Percentiles rank a stretch among this genome's conserved stretches.
Conservation (phyloP, 2,797 vertebrate genomes). For the Lagothrix lagotricha region DNA sequence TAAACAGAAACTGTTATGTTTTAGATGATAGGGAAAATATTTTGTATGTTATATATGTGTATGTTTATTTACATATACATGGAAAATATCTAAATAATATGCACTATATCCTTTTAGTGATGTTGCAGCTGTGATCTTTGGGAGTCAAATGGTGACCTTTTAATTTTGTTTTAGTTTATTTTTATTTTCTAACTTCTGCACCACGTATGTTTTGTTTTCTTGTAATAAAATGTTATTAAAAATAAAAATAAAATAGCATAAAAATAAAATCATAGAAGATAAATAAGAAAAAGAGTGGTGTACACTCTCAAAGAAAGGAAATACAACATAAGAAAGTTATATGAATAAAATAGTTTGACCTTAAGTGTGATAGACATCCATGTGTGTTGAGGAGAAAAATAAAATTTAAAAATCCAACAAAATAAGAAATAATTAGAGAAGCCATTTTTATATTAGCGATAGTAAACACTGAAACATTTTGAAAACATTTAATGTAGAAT, state of each 20-base stretch:
- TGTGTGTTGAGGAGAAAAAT: neutral
- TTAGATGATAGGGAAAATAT: neutral
- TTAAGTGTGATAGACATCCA: neutral
- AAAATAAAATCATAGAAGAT: neutral
- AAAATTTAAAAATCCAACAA: neutral
- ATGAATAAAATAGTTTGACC: neutral
- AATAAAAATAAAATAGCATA: slow-evolving; percentile 16
- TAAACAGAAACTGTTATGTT: neutral
- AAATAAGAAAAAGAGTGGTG: neutral
- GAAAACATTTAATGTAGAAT: neutral
- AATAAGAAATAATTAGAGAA: neutral
- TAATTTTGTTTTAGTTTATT: slow-evolving; percentile 10
- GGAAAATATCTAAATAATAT: neutral
- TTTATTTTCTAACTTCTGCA: neutral
- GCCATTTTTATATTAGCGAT: neutral
- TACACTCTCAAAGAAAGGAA: neutral
- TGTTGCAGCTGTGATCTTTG: neutral
- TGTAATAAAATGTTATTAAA: slow-evolving; percentile 5
- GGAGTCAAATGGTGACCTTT: neutral
- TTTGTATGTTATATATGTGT: neutral
- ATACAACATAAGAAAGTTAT: neutral
- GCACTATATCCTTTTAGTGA: neutral
- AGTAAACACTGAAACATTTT: neutral
- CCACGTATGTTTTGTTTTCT: neutral
- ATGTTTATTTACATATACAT: neutral